Evolutionary conservation across 2,888 invertebrate genomes (phyloP).

Genomic region (Tachina grossa): DNA sequence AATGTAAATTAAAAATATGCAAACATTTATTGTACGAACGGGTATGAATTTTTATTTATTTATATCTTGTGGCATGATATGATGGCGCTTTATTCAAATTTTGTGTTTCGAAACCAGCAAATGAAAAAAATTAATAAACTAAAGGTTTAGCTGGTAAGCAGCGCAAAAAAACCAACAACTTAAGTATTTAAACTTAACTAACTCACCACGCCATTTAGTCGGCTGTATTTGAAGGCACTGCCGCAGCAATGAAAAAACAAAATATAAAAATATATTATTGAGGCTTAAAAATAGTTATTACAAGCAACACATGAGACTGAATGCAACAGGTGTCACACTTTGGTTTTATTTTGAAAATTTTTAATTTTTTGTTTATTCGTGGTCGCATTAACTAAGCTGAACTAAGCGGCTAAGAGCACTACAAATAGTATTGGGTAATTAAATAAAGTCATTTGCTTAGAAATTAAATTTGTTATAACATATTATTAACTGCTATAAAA

Average conservation of each 20-base stretch:
- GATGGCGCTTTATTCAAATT: constrained; percentile 67
- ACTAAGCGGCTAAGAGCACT: constrained; percentile 25
- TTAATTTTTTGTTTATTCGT: constrained; percentile 12
- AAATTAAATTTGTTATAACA: too few species aligned
- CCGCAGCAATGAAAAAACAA: constrained; percentile 2
- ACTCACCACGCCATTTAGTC: constrained; percentile 63
- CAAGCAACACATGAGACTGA: neutral
- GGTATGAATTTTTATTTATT: constrained; percentile 32
- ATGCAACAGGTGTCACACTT: constrained; percentile 65
- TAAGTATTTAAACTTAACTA: constrained; percentile 52
- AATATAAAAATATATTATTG: neutral
- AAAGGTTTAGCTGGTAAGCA: constrained; percentile 16
- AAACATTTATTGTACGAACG: constrained; percentile 36
- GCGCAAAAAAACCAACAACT: neutral
- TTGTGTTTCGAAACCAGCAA: neutral
- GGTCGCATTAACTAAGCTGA: constrained; percentile 11
- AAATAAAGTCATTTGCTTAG: neutral
- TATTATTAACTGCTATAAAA: too few species aligned
- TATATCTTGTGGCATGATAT: constrained; percentile 50
- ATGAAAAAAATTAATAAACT: constrained; percentile 15
- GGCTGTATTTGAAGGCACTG: constrained; percentile 31
- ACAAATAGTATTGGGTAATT: neutral
- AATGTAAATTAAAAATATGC: constrained; percentile 41
- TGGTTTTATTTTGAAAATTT: constrained; percentile 11
- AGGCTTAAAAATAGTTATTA: constrained; percentile 21